Conservation (phyloP, 2,797 vertebrate genomes). For the Sebastes minor region DNA sequence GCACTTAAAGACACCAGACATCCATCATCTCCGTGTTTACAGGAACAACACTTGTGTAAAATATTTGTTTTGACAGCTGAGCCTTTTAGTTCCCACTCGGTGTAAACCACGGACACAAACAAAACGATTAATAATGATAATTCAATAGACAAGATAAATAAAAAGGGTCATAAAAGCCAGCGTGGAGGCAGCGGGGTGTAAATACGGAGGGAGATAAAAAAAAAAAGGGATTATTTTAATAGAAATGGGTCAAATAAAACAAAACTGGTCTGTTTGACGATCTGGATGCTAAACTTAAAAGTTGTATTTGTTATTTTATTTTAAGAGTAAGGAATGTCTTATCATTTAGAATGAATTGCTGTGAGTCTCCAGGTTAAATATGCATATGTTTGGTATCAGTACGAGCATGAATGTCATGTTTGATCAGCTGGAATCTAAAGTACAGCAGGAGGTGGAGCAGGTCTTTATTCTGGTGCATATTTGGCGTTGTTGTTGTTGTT, state of each 20-base stretch:
- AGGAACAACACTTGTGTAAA: neutral
- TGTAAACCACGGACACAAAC: constrained; percentile 8
- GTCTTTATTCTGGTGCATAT: neutral
- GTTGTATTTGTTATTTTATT: neutral
- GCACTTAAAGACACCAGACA: neutral
- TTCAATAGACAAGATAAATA: neutral
- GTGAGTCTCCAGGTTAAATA: neutral
- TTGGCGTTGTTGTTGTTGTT: neutral
- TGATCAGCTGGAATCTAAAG: neutral
- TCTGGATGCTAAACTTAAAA: neutral
- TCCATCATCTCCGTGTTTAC: neutral
- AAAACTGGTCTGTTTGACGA: neutral
- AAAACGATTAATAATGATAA: constrained; percentile 13
- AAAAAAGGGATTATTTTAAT: neutral
- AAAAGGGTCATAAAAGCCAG: neutral
- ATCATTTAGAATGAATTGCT: neutral
- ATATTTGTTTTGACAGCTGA: constrained; percentile 17
- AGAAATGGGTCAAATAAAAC: neutral
- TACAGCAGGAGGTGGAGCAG: neutral
- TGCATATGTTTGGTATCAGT: neutral
- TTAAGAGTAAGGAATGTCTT: neutral
- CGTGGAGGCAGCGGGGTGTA: neutral
- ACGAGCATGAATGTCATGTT: neutral
- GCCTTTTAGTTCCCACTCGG: constrained; percentile 11
- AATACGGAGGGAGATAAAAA: neutral